phyloP scores from a whole-genome alignment of 2,888 invertebrate species.

The Arenicola marina region DNA sequence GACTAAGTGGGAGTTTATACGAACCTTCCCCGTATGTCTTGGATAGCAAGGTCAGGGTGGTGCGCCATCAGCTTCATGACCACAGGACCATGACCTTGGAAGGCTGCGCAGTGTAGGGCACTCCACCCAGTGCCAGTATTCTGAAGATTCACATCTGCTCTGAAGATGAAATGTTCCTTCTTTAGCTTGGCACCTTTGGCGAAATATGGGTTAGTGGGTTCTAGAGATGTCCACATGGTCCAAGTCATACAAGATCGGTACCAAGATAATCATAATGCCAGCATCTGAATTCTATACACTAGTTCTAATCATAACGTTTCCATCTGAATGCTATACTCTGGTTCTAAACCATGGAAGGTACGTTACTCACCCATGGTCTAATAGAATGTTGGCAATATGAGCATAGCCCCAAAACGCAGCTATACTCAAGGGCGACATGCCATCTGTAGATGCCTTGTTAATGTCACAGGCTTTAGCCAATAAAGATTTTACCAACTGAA shows the following conservation, averaged over 20 bases:
- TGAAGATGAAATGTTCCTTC: slow-evolving; percentile 34
- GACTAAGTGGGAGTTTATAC: not conserved
- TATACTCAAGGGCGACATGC: slow-evolving; percentile 53
- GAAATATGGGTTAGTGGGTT: too few species aligned
- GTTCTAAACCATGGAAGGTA: not conserved
- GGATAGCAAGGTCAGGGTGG: slow-evolving; percentile 42
- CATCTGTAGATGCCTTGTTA: slow-evolving; percentile 48
- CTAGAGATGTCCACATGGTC: too few species aligned
- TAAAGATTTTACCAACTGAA: too few species aligned
- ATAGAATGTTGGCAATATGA: slow-evolving; percentile 45
- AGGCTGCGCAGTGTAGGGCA: slow-evolving; percentile 55
- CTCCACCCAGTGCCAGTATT: slow-evolving; percentile 55
- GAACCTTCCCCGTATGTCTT: slow-evolving; percentile 50
- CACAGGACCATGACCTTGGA: slow-evolving; percentile 58
- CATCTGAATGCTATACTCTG: not conserved
- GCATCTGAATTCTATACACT: not conserved
- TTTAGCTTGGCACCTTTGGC: too few species aligned
- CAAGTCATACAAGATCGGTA: too few species aligned
- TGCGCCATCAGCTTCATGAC: slow-evolving; percentile 51
- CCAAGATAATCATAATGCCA: too few species aligned
- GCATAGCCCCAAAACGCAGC: slow-evolving; percentile 59
- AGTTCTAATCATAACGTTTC: not conserved
- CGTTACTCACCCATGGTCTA: slow-evolving; percentile 43
- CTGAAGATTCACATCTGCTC: slow-evolving; percentile 49
- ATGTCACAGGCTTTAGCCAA: too few species aligned